Conservation (phyloP, 2,888 invertebrate species). For the Idaea aversata region DNA sequence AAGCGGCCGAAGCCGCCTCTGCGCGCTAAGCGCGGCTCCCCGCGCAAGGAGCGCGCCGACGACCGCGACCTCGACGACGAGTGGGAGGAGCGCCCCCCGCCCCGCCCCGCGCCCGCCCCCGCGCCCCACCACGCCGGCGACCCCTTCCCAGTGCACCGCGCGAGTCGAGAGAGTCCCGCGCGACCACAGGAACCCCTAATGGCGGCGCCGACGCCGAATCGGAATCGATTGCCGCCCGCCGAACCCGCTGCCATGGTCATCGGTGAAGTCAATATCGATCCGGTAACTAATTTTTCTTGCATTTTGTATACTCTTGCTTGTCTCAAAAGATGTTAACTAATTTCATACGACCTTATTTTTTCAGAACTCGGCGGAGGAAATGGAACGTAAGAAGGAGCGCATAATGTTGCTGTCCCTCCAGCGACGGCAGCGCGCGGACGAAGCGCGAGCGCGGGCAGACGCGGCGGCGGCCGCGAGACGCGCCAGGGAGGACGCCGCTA, state of each 20-base stretch:
- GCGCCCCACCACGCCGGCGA: conserved; percentile 40
- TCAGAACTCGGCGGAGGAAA: conserved; percentile 92
- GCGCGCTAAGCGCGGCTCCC: conserved; percentile 86
- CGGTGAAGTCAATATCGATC: conserved; percentile 67
- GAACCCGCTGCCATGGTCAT: conserved; percentile 70
- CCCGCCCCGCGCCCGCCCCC: conserved; percentile 9
- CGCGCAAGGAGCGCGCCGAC: conserved; percentile 84
- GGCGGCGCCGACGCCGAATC: conserved; percentile 33
- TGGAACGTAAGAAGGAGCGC: conserved; percentile 95
- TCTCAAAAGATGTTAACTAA: too few relatives aligned
- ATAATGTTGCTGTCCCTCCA: conserved; percentile 94
- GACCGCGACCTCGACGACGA: conserved; percentile 52
- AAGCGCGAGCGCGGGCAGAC: conserved; percentile 91
- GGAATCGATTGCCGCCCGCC: conserved; percentile 39
- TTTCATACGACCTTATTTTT: conserved; percentile 10
- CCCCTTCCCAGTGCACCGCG: conserved; percentile 45
- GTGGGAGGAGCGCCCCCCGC: conserved; percentile 40
- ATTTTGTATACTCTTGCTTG: too few relatives aligned
- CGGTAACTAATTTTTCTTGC: conserved; percentile 43
- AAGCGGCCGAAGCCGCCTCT: conserved; percentile 94
- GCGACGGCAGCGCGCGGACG: conserved; percentile 94
- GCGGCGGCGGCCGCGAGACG: conserved; percentile 82
- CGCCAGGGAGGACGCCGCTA: conserved; percentile 87
- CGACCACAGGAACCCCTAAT: conserved; percentile 30
- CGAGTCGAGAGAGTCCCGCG: conserved; percentile 23